Base-by-base conservation (phyloP, 1,140 invertebrate species). In the Heliconius congener region DNA sequence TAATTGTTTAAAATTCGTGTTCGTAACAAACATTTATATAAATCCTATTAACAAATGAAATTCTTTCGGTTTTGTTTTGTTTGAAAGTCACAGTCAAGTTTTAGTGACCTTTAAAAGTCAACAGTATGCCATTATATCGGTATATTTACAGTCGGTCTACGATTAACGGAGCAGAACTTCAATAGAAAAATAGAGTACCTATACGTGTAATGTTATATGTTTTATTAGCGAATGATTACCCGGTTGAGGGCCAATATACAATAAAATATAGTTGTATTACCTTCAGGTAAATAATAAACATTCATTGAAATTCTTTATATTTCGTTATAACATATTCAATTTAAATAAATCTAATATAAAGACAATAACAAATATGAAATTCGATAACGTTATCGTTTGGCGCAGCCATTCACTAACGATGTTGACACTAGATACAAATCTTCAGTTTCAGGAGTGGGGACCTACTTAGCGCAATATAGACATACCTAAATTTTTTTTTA, bases 381-480 rank as follows among this genome's bases (percentile, higher is more conserved):
- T 66, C 23, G 60, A 66, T 66, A 66, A 66, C 27, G 60, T 66
- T 66, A 66, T 66, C 60, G 11, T 30, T 66, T 30, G 60, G 9
- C 60, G 60, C 60, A 66, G 27, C 60, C n/a, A 66, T 66, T 66
- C 87, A 83, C 88, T 93, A 92, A 93, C 92, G 91, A 93, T 91
- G 91, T 93, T 92, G 91, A 91, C 90, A 93, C 89, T 91, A 90
- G 85, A 88, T 84, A 82, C 88, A 86, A 83, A 87, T 82, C 83
- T 74, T 70, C 57, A 57, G 79, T 72, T 77, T 73, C 72, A 42
- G 39, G 42, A 46, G 50, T 70, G 77, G 19, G 46, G 74, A 77
- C 79, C 52, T 74, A 52, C 72, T 73, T 70, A 76, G 66, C 81
- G 9, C 9, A 66, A 30, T 13, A 30, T 0, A 30, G n/a, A n/a